Evolutionary conservation across 2,797 vertebrate genomes (phyloP), one percentile per base, ranked within the genome.

Genomic region (Cossypha niveicapilla): DNA sequence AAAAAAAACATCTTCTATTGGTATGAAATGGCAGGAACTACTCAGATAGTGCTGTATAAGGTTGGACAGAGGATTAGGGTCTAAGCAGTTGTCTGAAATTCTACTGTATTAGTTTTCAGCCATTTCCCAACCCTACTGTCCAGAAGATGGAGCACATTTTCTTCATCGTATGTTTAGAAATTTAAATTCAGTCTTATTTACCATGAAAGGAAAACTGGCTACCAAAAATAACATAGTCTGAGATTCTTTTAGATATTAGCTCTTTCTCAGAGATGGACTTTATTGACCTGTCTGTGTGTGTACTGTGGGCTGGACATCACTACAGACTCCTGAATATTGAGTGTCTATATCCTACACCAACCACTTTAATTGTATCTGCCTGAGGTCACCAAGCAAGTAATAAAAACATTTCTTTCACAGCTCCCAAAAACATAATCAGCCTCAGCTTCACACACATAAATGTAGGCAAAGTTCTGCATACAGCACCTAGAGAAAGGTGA

Each of bases 241-340:
- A 62, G 35, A 18, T 42, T 71, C 27, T 60, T 80, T 65, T 39
- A 65, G 41, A 10, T 51, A 24, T 58, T 34, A 73, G 17, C 18
- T 76, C 3, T 66, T 13, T 47, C 66, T 74, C 21, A 35, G 41
- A 41, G 21, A 10, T 51, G 17, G 13, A 32, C 7, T 77, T 80
- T 9, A 62, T 54, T 68, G 45, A 32, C 21, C 9, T n/a, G 11
- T 7, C 32, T 78, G 32, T 6, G 3, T 9, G 13, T 68, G 39
- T 1, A 1, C 25, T 70, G 32, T 0, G 2, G 24, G 18, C 10
- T 72, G 47, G 23, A n/a, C 23, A 24, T 57, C 34, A 7, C 48
- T 62, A 27, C 13, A 42, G 44, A 22, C 8, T 67, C 37, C 27
- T 39, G 11, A 63, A 27, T 25, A 25, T 3, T n/a, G 24, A 51